Evolutionary conservation across 2,888 invertebrate genomes (phyloP), one percentile per base, ranked within the genome.

Genomic region (Aphelenchoides bicaudatus): DNA sequence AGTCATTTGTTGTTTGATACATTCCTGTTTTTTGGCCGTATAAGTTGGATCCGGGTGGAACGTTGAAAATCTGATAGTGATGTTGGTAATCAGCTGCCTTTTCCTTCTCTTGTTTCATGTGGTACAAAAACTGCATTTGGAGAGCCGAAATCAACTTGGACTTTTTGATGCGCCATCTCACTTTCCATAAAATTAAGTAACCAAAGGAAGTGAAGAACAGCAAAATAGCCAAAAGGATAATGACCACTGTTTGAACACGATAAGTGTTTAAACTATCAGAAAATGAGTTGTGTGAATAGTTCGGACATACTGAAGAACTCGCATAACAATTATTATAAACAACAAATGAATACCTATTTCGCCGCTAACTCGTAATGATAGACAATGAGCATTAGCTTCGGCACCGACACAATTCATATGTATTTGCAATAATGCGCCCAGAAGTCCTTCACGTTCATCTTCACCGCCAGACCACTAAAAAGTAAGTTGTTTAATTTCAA

Each of bases 71-170:
- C n/a, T 31, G 27, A n/a, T 25, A 8, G 8, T 30, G 48, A 19
- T 48, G 23, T 8, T 8, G 4, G 48, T 48, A 29, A 8, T 43
- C 8, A 34, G 31, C 13, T 28, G 50, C 61, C 48, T 61, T 70
- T 23, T 66, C 66, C 38, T 66, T 70, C 38, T 66, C 67, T 47
- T 65, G 70, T 38, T 67, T 62, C 39, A 68, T 55, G 55, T 72
- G 62, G 43, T 73, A 69, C 30, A 75, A 59, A 37, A 74, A 71
- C 52, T 78, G 76, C 62, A 74, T 56, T 53, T 78, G 78, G 19
- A 78, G 72, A 10, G 71, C 64, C 16, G 67, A 66, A 6, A 75
- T 69, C 39, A 78, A 60, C 46, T 70, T 62, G 1, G 65, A 60
- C 55, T 69, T 73, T 48, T 75, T 68, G 31, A 67, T 53, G 21